A percentile compares a stretch with the other conserved stretches of the same genome.
Evolutionary conservation across 2,113 vertebrate species (phyloP).

Genomic region (Scomber colias): DNA sequence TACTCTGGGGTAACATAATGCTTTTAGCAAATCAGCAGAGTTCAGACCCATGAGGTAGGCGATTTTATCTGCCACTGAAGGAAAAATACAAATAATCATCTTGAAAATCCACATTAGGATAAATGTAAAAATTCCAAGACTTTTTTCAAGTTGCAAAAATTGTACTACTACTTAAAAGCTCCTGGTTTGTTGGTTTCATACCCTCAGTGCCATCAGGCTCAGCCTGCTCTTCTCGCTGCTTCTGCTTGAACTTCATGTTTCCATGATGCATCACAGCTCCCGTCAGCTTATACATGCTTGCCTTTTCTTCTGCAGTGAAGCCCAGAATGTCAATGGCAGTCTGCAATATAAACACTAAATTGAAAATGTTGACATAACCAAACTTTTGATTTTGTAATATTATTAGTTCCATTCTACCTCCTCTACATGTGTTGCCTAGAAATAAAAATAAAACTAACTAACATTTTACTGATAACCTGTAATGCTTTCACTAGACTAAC

Average conservation of each 20-base stretch:
- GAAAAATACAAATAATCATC: constrained; percentile 12
- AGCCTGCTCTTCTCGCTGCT: constrained; percentile 92
- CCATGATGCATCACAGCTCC: constrained; percentile 93
- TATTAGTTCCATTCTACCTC: no score
- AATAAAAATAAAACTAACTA: no score
- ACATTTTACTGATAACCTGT: no score
- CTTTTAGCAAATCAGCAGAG: constrained; percentile 85
- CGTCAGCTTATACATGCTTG: constrained; percentile 88
- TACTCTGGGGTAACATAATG: constrained; percentile 84
- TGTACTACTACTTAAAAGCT: neutral
- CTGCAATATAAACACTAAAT: constrained; percentile 53
- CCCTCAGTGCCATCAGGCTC: constrained; percentile 94
- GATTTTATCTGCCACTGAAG: constrained; percentile 85
- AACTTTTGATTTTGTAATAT: neutral
- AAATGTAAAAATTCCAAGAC: neutral
- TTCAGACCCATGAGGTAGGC: constrained; percentile 86
- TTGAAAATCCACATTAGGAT: neutral
- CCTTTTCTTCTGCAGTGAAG: constrained; percentile 90
- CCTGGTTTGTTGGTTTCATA: constrained; percentile 58
- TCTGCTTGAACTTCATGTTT: constrained; percentile 96
- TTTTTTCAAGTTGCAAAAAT: neutral
- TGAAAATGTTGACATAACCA: neutral
- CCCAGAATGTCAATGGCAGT: constrained; percentile 85
- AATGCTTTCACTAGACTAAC: neutral
- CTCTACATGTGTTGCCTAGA: no score